Conservation (phyloP, 2,113 vertebrate species). For the Hirundichthys speculiger region DNA sequence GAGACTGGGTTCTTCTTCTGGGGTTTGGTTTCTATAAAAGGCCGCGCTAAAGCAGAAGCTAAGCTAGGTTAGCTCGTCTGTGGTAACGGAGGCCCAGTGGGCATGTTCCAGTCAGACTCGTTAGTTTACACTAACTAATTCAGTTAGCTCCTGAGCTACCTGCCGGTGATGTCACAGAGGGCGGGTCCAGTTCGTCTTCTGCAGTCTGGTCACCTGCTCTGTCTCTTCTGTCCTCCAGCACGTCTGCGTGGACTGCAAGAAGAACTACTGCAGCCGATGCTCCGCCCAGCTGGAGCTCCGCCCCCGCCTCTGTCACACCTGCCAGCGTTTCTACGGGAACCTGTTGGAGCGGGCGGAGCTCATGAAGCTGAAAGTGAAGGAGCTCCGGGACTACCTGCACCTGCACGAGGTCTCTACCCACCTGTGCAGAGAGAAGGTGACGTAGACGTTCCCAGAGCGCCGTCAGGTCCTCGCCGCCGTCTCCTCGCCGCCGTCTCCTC, state of each 20-base stretch:
- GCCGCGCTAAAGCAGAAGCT: too few species aligned
- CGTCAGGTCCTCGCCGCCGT: neutral
- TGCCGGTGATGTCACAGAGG: too few species aligned
- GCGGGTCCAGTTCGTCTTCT: too few species aligned
- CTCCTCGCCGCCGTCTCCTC: too few species aligned
- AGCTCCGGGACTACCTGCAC: slow-evolving; percentile 92
- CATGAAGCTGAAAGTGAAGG: slow-evolving; percentile 98
- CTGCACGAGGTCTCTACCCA: slow-evolving; percentile 91
- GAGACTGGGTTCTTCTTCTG: too few species aligned
- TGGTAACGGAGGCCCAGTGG: too few species aligned
- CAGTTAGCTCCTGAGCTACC: too few species aligned
- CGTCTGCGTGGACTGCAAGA: slow-evolving; percentile 92
- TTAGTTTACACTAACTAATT: too few species aligned
- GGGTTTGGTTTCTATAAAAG: too few species aligned
- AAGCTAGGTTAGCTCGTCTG: too few species aligned
- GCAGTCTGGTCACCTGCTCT: neutral
- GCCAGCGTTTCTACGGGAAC: slow-evolving; percentile 89
- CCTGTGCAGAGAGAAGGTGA: slow-evolving; percentile 90
- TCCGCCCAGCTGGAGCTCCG: slow-evolving; percentile 78
- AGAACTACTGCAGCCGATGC: slow-evolving; percentile 87
- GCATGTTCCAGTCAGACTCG: too few species aligned
- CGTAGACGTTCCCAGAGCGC: neutral
- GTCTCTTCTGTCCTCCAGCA: slow-evolving; percentile 77
- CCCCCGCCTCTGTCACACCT: slow-evolving; percentile 90
- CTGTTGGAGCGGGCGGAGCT: slow-evolving; percentile 88